phyloP scores from a whole-genome alignment of 2,113 vertebrate species.

The Dasyurus viverrinus region DNA sequence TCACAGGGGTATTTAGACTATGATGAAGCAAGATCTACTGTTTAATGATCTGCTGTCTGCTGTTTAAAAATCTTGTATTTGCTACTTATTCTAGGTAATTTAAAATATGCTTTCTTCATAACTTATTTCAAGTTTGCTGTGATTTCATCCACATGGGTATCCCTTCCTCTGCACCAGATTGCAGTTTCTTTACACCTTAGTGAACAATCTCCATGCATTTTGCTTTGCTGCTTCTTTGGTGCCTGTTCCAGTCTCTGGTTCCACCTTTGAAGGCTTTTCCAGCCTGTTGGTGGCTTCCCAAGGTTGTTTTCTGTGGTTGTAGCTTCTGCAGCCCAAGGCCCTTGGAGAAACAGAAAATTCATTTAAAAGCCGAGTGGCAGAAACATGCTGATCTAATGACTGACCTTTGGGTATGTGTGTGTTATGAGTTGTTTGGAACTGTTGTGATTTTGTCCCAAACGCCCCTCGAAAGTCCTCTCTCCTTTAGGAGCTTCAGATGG shows the following conservation, averaged over 20 bases:
- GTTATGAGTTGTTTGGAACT: constrained; percentile 29
- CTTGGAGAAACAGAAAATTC: not conserved
- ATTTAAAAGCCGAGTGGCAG: not conserved
- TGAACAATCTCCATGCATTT: not conserved
- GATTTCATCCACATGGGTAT: not conserved
- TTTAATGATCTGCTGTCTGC: no score
- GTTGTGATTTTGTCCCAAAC: constrained; percentile 38
- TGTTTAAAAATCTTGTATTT: not conserved
- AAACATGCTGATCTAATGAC: constrained; percentile 12
- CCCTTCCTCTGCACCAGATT: not conserved
- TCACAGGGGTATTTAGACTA: not conserved
- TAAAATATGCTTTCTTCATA: not conserved
- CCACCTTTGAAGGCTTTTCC: not conserved
- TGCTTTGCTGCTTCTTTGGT: not conserved
- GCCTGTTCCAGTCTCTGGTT: not conserved
- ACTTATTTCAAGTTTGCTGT: not conserved
- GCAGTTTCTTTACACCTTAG: not conserved
- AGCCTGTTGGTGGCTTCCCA: not conserved
- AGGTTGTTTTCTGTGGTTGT: not conserved
- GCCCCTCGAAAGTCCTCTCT: not conserved
- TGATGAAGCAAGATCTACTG: not conserved
- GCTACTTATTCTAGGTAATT: not conserved
- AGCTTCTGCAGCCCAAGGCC: not conserved
- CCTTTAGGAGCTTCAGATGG: constrained; percentile 96
- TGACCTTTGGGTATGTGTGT: not conserved